These are phyloP conservation scores for Vimba vimba DNA, from an alignment of 2,113 vertebrate genomes.

Conservation along the genomic window DNA sequence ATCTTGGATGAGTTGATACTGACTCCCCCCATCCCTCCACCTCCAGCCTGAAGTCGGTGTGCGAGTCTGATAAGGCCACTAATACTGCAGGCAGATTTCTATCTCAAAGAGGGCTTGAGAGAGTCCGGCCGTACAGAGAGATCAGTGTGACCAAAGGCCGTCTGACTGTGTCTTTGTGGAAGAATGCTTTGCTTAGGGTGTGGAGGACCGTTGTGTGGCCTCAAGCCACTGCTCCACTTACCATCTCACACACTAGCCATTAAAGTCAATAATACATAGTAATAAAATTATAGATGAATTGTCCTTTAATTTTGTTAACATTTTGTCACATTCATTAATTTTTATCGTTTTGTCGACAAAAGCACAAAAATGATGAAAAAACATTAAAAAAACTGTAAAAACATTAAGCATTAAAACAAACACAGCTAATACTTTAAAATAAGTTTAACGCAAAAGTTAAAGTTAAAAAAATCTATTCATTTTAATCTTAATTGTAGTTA, in stretches of 20 bases:
- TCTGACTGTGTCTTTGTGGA: not conserved
- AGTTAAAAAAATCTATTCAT: too few species aligned
- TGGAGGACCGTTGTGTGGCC: constrained; percentile 23
- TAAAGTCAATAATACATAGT: not conserved
- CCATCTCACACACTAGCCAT: not conserved
- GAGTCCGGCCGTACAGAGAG: constrained; percentile 4
- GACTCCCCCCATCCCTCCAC: constrained; percentile 50
- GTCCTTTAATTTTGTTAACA: not conserved
- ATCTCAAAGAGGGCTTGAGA: constrained; percentile 49
- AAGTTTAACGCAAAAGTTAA: not conserved
- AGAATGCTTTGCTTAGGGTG: not conserved
- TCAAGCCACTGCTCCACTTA: constrained; percentile 11
- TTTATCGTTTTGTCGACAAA: not conserved
- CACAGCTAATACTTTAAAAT: not conserved
- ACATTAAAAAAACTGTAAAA: not conserved
- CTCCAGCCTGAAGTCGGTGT: constrained; percentile 49
- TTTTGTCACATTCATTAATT: not conserved
- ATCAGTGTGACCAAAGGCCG: constrained; percentile 2
- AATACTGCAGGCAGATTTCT: constrained; percentile 54
- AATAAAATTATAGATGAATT: not conserved
- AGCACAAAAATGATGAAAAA: not conserved
- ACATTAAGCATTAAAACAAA: not conserved
- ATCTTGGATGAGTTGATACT: constrained; percentile 62
- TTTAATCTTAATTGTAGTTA: too few species aligned
- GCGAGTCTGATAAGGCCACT: constrained; percentile 67